phyloP scores from a whole-genome alignment of 2,113 vertebrate genomes.

The Mesoclemmys tuberculata region DNA sequence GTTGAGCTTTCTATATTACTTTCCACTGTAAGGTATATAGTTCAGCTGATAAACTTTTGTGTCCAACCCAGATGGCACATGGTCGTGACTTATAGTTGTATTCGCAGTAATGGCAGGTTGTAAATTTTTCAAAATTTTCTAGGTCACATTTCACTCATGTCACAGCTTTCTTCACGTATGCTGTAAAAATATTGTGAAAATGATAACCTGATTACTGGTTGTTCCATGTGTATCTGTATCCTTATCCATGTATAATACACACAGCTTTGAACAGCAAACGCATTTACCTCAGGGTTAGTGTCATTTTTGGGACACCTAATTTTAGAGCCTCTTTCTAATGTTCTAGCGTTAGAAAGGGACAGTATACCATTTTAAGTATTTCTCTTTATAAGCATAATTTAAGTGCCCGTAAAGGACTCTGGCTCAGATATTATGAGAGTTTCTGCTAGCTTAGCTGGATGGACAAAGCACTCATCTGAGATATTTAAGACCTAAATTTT shows the following conservation, averaged over 20 bases:
- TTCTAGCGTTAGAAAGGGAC: neutral
- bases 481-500: neutral
- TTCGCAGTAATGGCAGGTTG: neutral
- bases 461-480: neutral
- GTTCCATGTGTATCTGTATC: neutral
- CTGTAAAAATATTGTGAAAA: neutral
- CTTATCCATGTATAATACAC: rapidly evolving
- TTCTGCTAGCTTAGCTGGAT: conserved; percentile 1
- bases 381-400: conserved; percentile 1
- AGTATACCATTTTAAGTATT: neutral
- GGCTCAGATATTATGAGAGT: neutral
- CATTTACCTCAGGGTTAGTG: neutral
- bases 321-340: neutral
- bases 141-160: neutral
- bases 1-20: neutral
- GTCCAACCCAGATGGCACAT: neutral
- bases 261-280: neutral
- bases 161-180: neutral
- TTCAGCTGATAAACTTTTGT: neutral
- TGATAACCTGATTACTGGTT: neutral
- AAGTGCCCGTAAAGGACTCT: neutral
- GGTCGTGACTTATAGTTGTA: neutral
- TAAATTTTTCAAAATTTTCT: neutral
- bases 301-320: neutral
- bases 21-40: neutral